A percentile compares a stretch with the other conserved stretches of the same genome.
These are phyloP conservation scores for Herpailurus yagouaroundi DNA, from an alignment of 2,113 vertebrate species.

Conservation along the genomic window DNA sequence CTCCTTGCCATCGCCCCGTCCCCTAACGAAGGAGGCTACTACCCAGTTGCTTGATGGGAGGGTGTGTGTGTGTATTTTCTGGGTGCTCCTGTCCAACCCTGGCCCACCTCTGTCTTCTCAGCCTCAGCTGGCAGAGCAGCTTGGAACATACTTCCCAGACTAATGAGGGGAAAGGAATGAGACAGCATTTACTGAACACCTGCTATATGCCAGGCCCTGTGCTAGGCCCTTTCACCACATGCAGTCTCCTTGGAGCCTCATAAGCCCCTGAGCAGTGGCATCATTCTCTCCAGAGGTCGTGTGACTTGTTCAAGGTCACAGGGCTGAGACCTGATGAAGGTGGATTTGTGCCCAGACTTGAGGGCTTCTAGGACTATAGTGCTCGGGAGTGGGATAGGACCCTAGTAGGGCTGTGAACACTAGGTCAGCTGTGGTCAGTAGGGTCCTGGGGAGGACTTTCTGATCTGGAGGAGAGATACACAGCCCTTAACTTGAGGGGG, in stretches of 20 bases:
- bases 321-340: neutral
- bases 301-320: conserved; percentile 50
- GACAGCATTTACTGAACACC: conserved; percentile 45
- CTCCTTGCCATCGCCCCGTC: conserved; percentile 84
- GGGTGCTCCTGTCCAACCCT: neutral
- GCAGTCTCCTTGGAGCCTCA: neutral
- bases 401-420: neutral
- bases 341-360: neutral
- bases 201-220: conserved; percentile 37
- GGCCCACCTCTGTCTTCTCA: conserved; percentile 33
- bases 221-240: neutral
- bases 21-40: conserved; percentile 71
- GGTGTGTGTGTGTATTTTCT: neutral
- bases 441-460: neutral
- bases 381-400: neutral
- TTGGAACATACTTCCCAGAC: neutral
- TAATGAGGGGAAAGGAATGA: neutral
- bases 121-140: neutral
- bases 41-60: conserved; percentile 67
- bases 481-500: neutral
- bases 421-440: neutral
- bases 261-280: neutral
- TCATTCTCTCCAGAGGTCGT: neutral
- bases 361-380: neutral
- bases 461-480: neutral